Evolutionary conservation across 2,797 vertebrate genomes (phyloP), one percentile per base, ranked within the genome.

Genomic region (Falco biarmicus): DNA sequence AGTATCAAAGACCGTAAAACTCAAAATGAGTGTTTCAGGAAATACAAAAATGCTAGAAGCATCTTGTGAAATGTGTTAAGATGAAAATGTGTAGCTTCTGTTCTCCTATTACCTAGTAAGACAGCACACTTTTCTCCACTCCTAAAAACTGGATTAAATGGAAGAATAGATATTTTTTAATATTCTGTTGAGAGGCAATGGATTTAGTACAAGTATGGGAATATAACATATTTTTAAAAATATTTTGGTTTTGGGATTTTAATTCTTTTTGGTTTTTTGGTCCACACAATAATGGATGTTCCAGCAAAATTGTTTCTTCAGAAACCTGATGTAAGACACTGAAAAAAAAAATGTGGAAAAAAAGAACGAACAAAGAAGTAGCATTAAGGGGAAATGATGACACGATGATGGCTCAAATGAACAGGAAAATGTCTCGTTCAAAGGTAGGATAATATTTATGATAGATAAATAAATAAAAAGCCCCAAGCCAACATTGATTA

Each of bases 401-500:
- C 37, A 51, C 56, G 18, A 10, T 59, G 19, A 69, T 57, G 31
- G 26, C 13, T 85, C 14, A 65, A 50, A 71, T 21, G 8, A 81
- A 51, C 5, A 43, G 20, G 20, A 48, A 76, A 48, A 59, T 13
- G 10, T 63, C 43, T 68, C 11, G 57, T 25, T 78, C 25, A 51
- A 61, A 86, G 45, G 12, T 15, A 50, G 9, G 6, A 4, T 45
- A 78, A 54, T 11, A 61, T 31, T 45, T 68, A n/a, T n/a, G 57
- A 68, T 45, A 68, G 37, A 39, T 39, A 39, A 74, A n/a, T 26
- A 86, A 69, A 25, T 17, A 32, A 34, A 26, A 5, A 26, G 4
- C 0, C 3, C 24, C 29, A 48, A 50, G 15, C 11, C 21, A 74
- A 34, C 5, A 16, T 12, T 1, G 2, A 51, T 26, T 47, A 82